Evolutionary conservation across 2,888 invertebrate species (phyloP), one percentile per base, ranked within the genome.

Genomic region (Mylabris sibirica): DNA sequence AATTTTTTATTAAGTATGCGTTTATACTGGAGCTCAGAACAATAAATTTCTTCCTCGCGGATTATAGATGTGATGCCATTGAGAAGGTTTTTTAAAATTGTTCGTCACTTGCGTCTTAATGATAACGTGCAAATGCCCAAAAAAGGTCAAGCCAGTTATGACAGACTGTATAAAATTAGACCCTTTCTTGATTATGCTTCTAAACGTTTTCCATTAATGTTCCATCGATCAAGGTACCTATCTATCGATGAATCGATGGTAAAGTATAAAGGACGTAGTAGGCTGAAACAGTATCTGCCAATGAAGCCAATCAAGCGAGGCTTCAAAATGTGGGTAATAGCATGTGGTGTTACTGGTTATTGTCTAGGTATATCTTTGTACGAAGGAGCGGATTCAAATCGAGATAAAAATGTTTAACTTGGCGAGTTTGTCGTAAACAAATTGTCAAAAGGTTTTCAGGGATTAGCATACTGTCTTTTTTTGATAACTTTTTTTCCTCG

Each of bases 401-500:
- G 4, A 62, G 63, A 65, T 60, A 64, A 71, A 73, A 72, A 72
- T 57, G 72, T 65, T 53, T 60, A 65, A 59, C 67, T 77, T 63
- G 80, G 78, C 44, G 77, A 77, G 71, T 71, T 74, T 73, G 76
- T 78, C 14, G 74, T 80, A 59, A 64, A 74, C 49, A 74, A 78
- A 70, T 66, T 81, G 38, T 67, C 70, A 41, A 69, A 71, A 62
- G 67, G 68, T 57, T 77, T 78, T 26, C 65, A 75, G 68, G 67
- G 64, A 59, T 70, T 70, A 63, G 75, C 77, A 35, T 77, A 72
- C 69, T 77, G 74, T 59, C 59, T 78, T 79, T 73, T 70, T 80
- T 80, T 72, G 79, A 78, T 66, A 76, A 75, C 66, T 79, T 77
- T 74, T 80, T 79, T 66, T 72, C 77, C 12, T 71, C 68, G 68